Base-by-base conservation (phyloP, 2,888 invertebrate genomes). In the Drosophila ustulata region DNA sequence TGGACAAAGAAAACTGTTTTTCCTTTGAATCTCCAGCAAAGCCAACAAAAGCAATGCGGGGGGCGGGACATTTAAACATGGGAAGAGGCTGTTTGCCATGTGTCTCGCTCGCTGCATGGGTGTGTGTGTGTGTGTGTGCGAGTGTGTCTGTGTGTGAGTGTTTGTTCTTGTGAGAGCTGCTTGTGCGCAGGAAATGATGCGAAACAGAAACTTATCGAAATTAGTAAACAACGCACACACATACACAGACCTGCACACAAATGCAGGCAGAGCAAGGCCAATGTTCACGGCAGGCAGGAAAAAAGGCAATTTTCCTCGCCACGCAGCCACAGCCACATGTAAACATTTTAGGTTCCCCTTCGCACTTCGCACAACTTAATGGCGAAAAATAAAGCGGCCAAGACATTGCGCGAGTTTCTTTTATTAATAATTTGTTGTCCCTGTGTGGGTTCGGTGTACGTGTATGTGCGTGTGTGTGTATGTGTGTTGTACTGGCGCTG, bases 201-300 rank as follows among this genome's bases (percentile, higher is more conserved):
- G 66, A 83, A 85, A 81, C 71, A 61, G 64, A 74, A 86, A 75
- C 78, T 72, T 78, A 86, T 87, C 76, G 81, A 80, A 83, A 83
- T 71, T 78, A 58, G 83, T 83, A 84, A 84, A 88, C 80, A 58
- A 57, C 37, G 34, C 62, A 50, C 56, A 62, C 58, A 41, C 50
- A 26, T 52, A 55, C 59, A 62, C 55, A 41, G 47, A 26, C 56
- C 47, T 56, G 56, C 55, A 37, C 50, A 23, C 45, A 53, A 3
- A 46, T 26, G 32, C 56, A 67, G 59, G 13, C 49, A 39, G 52
- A 58, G 50, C 85, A 80, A 86, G 76, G 82, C 76, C 77, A 83
- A 86, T 88, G 82, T 71, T 88, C 86, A 75, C 80, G 75, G 76
- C 57, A 37, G 11, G 75, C 70, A 64, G 52, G 63, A 63, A 74